Evolutionary conservation across 2,113 vertebrate species (phyloP).

Genomic region (Equus przewalskii): DNA sequence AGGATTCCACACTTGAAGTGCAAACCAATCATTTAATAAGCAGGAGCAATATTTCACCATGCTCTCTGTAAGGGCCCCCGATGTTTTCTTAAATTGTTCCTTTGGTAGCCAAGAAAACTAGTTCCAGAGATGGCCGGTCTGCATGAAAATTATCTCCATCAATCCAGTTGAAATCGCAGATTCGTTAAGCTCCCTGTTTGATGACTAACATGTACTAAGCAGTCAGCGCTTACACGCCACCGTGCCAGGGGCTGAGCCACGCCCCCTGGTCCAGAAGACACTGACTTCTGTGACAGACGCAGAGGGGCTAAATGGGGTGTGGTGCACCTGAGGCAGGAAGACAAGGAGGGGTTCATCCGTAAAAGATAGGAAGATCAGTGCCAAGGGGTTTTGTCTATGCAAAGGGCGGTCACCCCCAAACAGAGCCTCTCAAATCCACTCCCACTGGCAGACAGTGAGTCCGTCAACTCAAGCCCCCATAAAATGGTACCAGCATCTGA

Average conservation of each 20-base stretch:
- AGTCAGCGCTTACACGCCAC: rapidly evolving
- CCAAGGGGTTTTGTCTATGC: not conserved
- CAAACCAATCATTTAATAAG: not conserved
- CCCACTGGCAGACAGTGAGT: not conserved
- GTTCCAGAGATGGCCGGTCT: not conserved
- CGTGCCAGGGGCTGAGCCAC: not conserved
- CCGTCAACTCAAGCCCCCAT: not conserved
- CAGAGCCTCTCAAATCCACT: not conserved
- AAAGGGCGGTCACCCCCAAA: not conserved
- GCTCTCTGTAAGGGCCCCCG: not conserved
- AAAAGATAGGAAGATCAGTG: not conserved
- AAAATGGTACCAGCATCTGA: rapidly evolving
- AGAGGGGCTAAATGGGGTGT: rapidly evolving
- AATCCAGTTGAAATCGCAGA: not conserved
- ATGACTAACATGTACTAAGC: not conserved
- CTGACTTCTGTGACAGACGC: not conserved
- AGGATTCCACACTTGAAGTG: not conserved
- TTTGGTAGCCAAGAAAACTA: not conserved
- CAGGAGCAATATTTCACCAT: not conserved
- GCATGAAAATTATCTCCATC: not conserved
- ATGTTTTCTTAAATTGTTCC: not conserved
- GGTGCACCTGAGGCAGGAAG: rapidly evolving
- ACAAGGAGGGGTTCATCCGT: not conserved
- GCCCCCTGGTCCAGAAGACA: rapidly evolving
- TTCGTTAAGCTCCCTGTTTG: too few relatives aligned